Base-by-base conservation (phyloP, 2,888 invertebrate species). In the Stenodera caucasica region DNA sequence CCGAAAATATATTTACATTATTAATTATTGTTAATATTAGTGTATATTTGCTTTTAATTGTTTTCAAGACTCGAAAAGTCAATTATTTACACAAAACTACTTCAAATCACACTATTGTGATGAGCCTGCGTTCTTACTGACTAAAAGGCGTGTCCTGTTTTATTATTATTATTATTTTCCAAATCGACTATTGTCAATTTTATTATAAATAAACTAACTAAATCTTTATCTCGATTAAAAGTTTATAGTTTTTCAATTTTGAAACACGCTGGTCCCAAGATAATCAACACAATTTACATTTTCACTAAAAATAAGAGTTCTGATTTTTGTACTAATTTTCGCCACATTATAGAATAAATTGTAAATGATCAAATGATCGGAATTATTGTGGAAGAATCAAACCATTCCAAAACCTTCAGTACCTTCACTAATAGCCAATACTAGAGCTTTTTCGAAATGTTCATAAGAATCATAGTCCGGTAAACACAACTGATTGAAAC, bases 401-500 rank as follows among this genome's bases (percentile, higher is more conserved):
- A 87, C 86, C 85, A 90, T 85, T 64, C 92, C 92, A 81, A 97
- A 97, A 11, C 96, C 97, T 84, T 96, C 96, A 33, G 91, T 93
- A 49, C 96, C 96, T 83, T 97, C 97, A 81, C 92, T 96, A 80
- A 96, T 94, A 68, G 97, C 96, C 80, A 95, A 84, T 12, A 95
- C 85, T 58, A 97, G 84, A 45, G 94, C 91, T 77, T 91, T 91
- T 77, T 96, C 96, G 69, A 97, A 93, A 73, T 92, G 92, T 80
- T 96, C 96, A 82, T 96, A 96, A 73, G 88, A 89, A 81, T 96
- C 95, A 82, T 96, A 96, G 82, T 95, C 95, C 21, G 96, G 96
- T 75, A 97, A 84, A 82, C 96, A 96, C 64, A 97, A 87, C 83
- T 96, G 96, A 85, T 97, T 97, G 83, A 96, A 96, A 84, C 92